Percentiles rank a stretch among this genome's conserved stretches.
Evolutionary conservation across 2,797 vertebrate genomes (phyloP).

Genomic region (Mormyrops attenuatus): DNA sequence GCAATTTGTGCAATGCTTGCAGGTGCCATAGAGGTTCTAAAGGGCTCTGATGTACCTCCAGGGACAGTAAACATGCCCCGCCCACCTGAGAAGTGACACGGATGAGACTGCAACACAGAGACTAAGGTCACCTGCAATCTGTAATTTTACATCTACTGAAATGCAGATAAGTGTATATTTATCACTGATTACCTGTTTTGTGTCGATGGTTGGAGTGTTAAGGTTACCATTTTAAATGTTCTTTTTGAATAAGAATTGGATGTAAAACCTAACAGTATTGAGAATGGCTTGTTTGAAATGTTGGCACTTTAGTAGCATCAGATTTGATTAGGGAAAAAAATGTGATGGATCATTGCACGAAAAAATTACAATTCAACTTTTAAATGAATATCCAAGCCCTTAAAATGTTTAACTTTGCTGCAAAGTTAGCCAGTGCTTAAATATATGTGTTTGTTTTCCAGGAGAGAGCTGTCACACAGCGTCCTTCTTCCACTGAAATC

Average conservation of each 20-base stretch:
- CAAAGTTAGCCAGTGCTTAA: not conserved
- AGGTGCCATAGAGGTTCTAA: not conserved
- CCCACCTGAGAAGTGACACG: not conserved
- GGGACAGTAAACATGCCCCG: not conserved
- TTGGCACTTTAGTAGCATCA: not conserved
- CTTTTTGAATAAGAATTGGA: not conserved
- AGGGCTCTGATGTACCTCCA: not conserved
- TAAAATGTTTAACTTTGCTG: not conserved
- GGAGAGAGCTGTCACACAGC: not conserved
- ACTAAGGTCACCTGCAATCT: not conserved
- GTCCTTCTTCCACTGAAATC: conserved; percentile 46
- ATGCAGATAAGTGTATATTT: not conserved
- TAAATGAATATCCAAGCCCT: not conserved
- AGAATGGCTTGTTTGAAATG: not conserved
- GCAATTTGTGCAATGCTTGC: not conserved
- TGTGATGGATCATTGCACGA: not conserved
- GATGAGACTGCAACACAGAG: not conserved
- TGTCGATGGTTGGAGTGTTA: not conserved
- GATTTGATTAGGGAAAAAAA: not conserved
- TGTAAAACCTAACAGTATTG: not conserved
- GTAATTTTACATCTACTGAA: not conserved
- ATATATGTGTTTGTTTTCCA: not conserved
- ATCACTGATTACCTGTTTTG: not conserved
- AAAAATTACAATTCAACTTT: not conserved
- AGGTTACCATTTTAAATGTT: not conserved